Evolutionary conservation across 2,888 invertebrate genomes (phyloP), one percentile per base, ranked within the genome.

Genomic region (Orthosia gothica): DNA sequence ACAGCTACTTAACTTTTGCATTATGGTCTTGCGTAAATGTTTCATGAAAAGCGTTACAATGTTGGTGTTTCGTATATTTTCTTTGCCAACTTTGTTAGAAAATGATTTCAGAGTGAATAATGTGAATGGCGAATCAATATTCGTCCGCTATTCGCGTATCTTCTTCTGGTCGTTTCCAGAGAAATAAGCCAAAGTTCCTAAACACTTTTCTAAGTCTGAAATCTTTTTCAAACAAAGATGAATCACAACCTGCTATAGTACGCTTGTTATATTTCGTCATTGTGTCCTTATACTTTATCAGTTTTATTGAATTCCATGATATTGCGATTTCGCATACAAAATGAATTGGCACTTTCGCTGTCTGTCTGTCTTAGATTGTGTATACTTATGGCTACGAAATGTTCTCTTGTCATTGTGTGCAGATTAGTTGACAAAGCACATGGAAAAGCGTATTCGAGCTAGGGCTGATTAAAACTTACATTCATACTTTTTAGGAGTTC

Each of bases 331-430:
- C 94, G 92, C 93, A 92, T 91, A 93, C 90, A 88, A 92, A 92
- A 91, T 91, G 89, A 91, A 90, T 92, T 90, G 88, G 86, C 88
- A 94, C 96, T 96, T 96, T 96, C 96, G 93, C 95, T 69, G 87
- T 73, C 81, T 82, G 85, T 68, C 79, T 82, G 89, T n/a, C 40
- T 79, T 20, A 91, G 90, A 91, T 91, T 91, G 89, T 87, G 87
- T 88, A 79, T 79, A 79, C 70, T 68, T 88, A 86, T 87, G 84
- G 84, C 69, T 87, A 89, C 88, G 86, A 90, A 90, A 90, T 89
- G 88, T 90, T 90, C 87, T 91, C 84, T 90, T 91, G 91, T 91
- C 89, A 94, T 95, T 94, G 94, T 94, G 90, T 94, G 94, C 83
- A 93, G 92, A 93, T 94, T 90, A 92, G 89, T 89, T 83, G 83